Conservation (phyloP, 1,140 invertebrate genomes). For the Rhagoletis pomonella region DNA sequence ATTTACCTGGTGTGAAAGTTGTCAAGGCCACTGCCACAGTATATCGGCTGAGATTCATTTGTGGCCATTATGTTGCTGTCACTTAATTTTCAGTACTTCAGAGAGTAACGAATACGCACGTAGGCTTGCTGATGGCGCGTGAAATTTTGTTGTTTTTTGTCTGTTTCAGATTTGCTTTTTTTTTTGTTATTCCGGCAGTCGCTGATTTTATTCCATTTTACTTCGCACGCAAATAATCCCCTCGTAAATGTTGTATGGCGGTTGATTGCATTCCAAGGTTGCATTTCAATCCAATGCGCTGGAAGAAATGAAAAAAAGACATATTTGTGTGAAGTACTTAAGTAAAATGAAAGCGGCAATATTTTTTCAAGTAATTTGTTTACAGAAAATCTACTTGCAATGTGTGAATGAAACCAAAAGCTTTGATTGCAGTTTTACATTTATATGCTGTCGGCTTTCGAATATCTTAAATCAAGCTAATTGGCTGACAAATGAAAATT, state of each 20-base stretch:
- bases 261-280: background rate
- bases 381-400: no score
- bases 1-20: conserved; percentile 73
- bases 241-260: background rate
- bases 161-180: background rate
- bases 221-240: background rate
- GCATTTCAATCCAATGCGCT: background rate
- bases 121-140: background rate
- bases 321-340: no score
- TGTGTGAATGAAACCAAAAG: no score
- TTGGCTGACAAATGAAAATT: no score
- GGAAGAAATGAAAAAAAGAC: background rate
- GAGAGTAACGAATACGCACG: background rate
- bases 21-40: conserved; percentile 69
- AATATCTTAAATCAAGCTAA: no score
- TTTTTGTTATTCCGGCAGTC: background rate
- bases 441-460: no score
- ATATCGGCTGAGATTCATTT: conserved; percentile 71
- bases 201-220: background rate
- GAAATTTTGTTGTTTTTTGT: background rate
- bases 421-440: no score
- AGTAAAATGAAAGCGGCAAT: no score
- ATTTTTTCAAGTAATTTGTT: no score
- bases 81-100: background rate
- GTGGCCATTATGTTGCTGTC: conserved; percentile 64